Evolutionary conservation across 2,113 vertebrate genomes (phyloP), one percentile per base, ranked within the genome.

Genomic region (Caranx melampygus): DNA sequence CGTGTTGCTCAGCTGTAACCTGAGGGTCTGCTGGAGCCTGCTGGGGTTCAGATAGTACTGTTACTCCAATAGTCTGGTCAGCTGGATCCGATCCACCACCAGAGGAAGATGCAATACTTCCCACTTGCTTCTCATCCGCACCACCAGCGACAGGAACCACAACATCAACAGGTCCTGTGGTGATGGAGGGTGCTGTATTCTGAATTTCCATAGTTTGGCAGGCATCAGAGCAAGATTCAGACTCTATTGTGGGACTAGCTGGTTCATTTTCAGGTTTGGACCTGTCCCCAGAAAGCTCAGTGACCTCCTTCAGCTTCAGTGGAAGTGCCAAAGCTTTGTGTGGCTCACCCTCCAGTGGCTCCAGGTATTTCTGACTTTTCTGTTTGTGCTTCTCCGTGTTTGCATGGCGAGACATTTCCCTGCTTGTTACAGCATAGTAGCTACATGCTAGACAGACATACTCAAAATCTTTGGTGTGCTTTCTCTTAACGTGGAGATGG

Each of bases 401-500:
- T 8, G 95, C 96, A 4, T 99, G 98, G 62, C 97, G 95, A 42
- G 94, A 95, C 97, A 99, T 99, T 90, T 99, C 97, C 58, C 96
- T 94, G 47, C 91, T 95, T 20, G 97, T 99, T 79, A 98, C 96
- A 0, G 98, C 96, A 16, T 97, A 99, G 90, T 99, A 99, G 83
- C 95, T 96, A 75, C 98, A 99, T 0, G 97, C 98, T 92, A 97
- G 95, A 85, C 98, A 99, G 45, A 97, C 97, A 68, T 96, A 99
- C 79, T 98, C 96, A 89, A 97, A 99, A 67, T 98, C 96, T 87
- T 94, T 96, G 6, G 95, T 97, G 84, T 99, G 98, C n/a, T 96
- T 98, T 80, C 96, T 94, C 82, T 98, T 98, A 66, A 98, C 77
- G 0, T 99, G 98, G 45, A 97, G 92, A 49, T 97, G 96, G 20